Base-by-base conservation (phyloP, 2,797 vertebrate genomes). In the Lepilemur ruficaudatus region DNA sequence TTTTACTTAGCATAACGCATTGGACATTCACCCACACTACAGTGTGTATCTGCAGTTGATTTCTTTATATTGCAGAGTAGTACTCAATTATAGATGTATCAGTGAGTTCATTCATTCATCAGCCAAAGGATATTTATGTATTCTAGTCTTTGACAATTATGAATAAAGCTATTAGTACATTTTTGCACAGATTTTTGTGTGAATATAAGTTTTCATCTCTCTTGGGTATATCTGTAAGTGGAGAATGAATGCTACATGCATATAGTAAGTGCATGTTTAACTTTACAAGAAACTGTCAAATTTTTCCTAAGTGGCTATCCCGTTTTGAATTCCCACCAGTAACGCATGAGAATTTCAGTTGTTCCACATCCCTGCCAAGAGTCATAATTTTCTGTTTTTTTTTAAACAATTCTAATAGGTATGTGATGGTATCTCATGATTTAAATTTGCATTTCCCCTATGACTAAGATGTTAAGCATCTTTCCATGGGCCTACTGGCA, bases 141-240 rank as follows among this genome's bases (percentile, higher is more conserved):
- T 14, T 85, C 13, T 67, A 72, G 41, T 65, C 89, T 97, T 59
- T 85, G 30, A 86, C 17, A 48, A 93, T 30, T 73, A 59, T 76
- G 15, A 81, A 78, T 59, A 73, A 72, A 79, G 23, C 30, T 38
- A 89, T 28, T 46, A 65, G 55, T 25, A 67, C 4, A 65, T 43
- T 93, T 89, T 43, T 84, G 25, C 23, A 89, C 28, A 73, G 48
- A 86, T 83, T 61, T 91, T 85, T 83, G 50, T 41, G 30, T 48
- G 32, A 94, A 83, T 9, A 23, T 52, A 79, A 50, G 69, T 89
- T 73, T 75, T 87, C 28, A 90, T 23, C 92, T 96, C 76, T 92
- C 30, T 43, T 95, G 11, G 6, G 35, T 14, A 23, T 25, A 76
- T 73, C 69, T 93, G 32, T 72, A 28, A 93, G 35, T 22, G 48